phyloP scores from a whole-genome alignment of 2,113 vertebrate genomes.

The Sardina pilchardus region DNA sequence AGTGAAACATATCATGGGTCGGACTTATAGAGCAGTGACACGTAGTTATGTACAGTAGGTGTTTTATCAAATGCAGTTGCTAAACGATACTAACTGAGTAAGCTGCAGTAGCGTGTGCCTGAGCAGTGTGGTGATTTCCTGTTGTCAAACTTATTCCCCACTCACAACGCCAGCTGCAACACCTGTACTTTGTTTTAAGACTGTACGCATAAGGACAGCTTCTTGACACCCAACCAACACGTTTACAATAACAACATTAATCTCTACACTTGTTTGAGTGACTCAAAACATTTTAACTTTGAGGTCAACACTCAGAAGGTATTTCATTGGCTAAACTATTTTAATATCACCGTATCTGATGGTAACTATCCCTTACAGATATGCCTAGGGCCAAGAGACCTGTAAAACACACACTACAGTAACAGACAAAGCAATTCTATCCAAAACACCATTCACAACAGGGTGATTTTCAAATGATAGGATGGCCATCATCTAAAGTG shows the following conservation, averaged over 20 bases:
- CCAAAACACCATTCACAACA: too few relatives aligned
- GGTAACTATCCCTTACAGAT: not conserved
- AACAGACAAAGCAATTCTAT: too few relatives aligned
- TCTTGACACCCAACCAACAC: not conserved
- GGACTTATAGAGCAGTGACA: not conserved
- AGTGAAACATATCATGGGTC: not conserved
- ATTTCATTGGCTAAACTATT: not conserved
- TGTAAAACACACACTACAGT: too few relatives aligned
- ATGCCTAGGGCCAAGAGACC: too few relatives aligned
- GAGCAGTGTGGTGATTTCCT: not conserved
- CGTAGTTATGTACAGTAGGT: not conserved
- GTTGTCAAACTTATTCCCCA: not conserved
- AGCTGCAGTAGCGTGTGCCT: not conserved
- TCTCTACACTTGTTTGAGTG: not conserved
- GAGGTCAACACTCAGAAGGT: not conserved
- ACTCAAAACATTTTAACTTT: not conserved
- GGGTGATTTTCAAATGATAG: not conserved
- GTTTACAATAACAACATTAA: not conserved
- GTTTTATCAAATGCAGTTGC: not conserved
- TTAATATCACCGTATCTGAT: not conserved
- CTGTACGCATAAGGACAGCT: not conserved
- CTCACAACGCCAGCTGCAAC: not conserved
- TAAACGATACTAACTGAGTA: not conserved
- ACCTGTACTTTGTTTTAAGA: not conserved
- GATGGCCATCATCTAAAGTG: not conserved